A percentile compares a stretch with the other conserved stretches of the same genome.
phyloP scores from a whole-genome alignment of 2,888 invertebrate genomes.

The Ophraella communa region DNA sequence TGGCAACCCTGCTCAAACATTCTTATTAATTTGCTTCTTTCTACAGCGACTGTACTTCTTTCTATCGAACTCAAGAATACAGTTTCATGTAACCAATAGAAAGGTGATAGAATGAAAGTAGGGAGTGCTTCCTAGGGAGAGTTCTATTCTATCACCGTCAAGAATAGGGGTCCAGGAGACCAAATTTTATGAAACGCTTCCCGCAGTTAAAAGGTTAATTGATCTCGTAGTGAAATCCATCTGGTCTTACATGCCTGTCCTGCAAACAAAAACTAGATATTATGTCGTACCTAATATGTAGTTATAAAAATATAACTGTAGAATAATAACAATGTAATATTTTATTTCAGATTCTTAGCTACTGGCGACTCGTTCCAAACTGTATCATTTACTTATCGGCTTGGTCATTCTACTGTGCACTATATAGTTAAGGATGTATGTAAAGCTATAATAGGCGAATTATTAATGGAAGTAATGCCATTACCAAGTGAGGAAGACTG shows the following conservation, averaged over 20 bases:
- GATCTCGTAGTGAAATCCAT: slow-evolving; percentile 5
- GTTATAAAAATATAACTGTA: not conserved
- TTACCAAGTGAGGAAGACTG: slow-evolving; percentile 24
- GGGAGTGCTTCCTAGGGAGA: too few species aligned
- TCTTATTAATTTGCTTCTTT: too few species aligned
- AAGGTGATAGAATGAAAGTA: too few species aligned
- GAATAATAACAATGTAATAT: not conserved
- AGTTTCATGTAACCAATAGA: too few species aligned
- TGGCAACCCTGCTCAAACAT: too few species aligned
- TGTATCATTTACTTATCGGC: slow-evolving; percentile 12
- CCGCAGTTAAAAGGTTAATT: too few species aligned
- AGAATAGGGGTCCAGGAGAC: too few species aligned
- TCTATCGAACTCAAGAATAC: too few species aligned
- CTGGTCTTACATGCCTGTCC: slow-evolving; percentile 7
- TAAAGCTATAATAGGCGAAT: slow-evolving; percentile 18
- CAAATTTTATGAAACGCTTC: too few species aligned
- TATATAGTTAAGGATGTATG: slow-evolving; percentile 13
- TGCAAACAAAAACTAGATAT: not conserved
- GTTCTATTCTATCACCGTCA: too few species aligned
- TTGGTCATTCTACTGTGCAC: slow-evolving; percentile 23
- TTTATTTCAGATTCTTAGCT: slow-evolving; percentile 12
- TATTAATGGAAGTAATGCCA: not conserved
- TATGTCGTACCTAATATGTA: too few species aligned
- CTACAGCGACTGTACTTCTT: too few species aligned
- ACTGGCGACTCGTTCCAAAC: slow-evolving; percentile 10